These are phyloP conservation scores for Acropternis orthonyx DNA, from an alignment of 2,797 vertebrate species.

Conservation along the genomic window DNA sequence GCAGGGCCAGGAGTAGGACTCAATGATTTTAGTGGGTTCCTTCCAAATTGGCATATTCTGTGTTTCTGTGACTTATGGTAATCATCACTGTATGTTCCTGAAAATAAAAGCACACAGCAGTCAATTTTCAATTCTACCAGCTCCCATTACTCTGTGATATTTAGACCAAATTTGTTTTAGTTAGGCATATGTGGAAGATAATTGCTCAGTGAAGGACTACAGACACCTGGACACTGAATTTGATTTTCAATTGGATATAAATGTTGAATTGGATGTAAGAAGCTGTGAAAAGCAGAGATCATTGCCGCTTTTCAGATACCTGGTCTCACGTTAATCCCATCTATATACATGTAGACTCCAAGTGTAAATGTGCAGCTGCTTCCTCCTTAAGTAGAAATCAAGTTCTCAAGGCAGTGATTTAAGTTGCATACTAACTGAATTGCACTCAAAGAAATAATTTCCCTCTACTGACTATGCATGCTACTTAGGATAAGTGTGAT, in stretches of 20 bases:
- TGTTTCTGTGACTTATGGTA: not conserved
- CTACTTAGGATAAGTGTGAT: not conserved
- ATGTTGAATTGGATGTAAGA: not conserved
- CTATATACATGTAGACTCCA: not conserved
- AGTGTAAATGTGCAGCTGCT: not conserved
- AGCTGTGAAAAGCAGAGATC: not conserved
- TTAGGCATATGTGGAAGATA: not conserved
- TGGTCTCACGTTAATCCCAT: not conserved
- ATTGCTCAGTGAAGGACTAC: not conserved
- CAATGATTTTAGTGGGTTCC: not conserved
- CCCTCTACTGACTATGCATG: not conserved
- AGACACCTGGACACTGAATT: not conserved
- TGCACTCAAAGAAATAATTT: not conserved
- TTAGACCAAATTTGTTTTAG: not conserved
- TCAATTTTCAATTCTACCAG: not conserved
- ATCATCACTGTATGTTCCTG: not conserved
- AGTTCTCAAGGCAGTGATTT: not conserved
- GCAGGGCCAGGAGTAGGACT: not conserved
- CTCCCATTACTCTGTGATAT: not conserved
- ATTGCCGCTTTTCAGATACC: not conserved
- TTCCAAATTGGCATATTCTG: not conserved
- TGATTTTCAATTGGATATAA: not conserved
- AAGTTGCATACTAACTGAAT: not conserved
- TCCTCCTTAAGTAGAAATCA: not conserved
- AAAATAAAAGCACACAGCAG: not conserved